Percentiles rank a stretch among this genome's conserved stretches.
phyloP scores from a whole-genome alignment of 1,140 invertebrate species.

The Leguminivora glycinivorella region DNA sequence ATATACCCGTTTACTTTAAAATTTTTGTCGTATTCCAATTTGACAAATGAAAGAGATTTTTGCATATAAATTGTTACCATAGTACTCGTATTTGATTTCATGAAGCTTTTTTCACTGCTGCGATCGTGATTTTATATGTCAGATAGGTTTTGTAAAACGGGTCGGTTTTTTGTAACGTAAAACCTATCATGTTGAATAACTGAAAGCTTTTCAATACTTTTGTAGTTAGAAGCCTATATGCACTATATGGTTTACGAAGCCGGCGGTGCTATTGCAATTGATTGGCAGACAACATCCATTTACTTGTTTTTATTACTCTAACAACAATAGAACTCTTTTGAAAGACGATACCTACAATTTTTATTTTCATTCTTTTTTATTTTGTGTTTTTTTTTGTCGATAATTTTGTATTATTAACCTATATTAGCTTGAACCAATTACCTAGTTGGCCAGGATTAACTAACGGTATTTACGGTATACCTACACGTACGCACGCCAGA shows the following conservation, averaged over 20 bases:
- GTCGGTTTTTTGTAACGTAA: not conserved
- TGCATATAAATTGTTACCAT: not conserved
- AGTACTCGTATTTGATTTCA: not conserved
- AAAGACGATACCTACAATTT: not conserved
- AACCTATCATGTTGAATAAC: not conserved
- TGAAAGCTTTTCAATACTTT: no score
- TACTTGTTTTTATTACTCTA: not conserved
- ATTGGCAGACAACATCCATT: not conserved
- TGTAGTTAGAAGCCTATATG: no score
- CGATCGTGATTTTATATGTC: not conserved
- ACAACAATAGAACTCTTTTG: not conserved
- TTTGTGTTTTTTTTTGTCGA: no score
- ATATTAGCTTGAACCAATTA: no score
- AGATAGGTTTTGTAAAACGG: not conserved
- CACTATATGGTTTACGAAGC: no score
- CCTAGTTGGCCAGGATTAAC: no score
- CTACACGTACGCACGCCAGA: no score
- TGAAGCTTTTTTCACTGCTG: not conserved
- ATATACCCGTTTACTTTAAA: conserved; percentile 27
- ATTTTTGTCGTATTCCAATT: conserved; percentile 16
- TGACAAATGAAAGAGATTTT: not conserved
- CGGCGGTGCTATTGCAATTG: not conserved
- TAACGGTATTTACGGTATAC: no score
- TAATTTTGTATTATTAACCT: no score
- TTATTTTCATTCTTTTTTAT: no score